These are phyloP conservation scores for Cheilosia impressa DNA, from an alignment of 2,888 invertebrate species.

Conservation along the genomic window DNA sequence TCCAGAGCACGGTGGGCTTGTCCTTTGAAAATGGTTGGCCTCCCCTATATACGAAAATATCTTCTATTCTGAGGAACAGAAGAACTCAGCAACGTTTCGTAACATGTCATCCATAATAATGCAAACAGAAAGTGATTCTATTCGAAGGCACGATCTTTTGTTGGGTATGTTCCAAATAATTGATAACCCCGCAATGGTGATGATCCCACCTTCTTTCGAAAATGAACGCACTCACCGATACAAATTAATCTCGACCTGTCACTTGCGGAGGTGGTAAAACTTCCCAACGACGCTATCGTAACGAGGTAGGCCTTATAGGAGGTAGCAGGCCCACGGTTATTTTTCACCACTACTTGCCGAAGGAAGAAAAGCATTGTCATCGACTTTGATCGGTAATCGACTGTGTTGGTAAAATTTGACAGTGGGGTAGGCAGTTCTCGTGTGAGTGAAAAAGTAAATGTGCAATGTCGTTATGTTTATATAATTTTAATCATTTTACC, in stretches of 20 bases:
- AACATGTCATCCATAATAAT: slow-evolving; percentile 29
- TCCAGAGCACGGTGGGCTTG: slow-evolving; percentile 51
- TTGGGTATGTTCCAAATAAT: slow-evolving; percentile 23
- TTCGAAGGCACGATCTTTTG: background rate
- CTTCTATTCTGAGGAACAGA: background rate
- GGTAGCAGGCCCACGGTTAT: slow-evolving; percentile 37
- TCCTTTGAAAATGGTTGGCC: slow-evolving; percentile 16
- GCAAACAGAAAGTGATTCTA: background rate
- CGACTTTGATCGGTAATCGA: slow-evolving; percentile 25
- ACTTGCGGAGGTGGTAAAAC: slow-evolving; percentile 31
- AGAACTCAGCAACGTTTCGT: slow-evolving; percentile 1
- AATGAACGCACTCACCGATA: slow-evolving; percentile 55
- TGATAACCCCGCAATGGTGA: slow-evolving; percentile 1
- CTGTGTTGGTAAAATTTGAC: slow-evolving; percentile 3
- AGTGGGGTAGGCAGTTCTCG: slow-evolving; percentile 1
- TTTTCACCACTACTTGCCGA: background rate
- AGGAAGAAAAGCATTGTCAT: slow-evolving; percentile 41
- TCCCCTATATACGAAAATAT: background rate
- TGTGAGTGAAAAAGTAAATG: background rate
- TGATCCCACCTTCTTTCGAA: slow-evolving; percentile 15
- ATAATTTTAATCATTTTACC: too few species aligned
- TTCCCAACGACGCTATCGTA: slow-evolving; percentile 20
- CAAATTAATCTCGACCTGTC: slow-evolving; percentile 58
- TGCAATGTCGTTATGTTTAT: too few species aligned
- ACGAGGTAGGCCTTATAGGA: background rate